These are phyloP conservation scores for Leucoraja erinaceus DNA, from an alignment of 2,113 vertebrate genomes.

Conservation along the genomic window DNA sequence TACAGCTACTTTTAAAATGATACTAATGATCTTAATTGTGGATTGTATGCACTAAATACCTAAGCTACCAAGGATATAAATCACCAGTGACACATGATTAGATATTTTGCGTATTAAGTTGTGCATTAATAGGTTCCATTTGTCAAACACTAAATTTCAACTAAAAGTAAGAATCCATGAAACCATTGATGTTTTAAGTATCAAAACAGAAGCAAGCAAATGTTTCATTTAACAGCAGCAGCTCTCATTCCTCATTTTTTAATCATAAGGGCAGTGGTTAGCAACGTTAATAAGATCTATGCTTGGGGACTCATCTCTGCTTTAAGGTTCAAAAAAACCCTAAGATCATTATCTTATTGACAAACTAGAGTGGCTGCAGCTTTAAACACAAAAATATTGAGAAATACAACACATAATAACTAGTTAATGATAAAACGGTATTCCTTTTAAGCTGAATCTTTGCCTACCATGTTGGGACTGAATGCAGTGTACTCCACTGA, in stretches of 20 bases:
- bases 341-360: neutral
- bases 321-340: conserved; percentile 1
- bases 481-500: no score
- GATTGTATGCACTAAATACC: no score
- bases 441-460: neutral
- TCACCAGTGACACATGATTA: neutral
- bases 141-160: neutral
- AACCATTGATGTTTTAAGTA: neutral
- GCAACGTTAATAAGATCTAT: neutral
- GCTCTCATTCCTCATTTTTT: neutral
- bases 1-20: no score
- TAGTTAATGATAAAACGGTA: neutral
- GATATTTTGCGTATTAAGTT: neutral
- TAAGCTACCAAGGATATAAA: neutral
- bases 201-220: neutral
- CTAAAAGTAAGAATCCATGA: neutral
- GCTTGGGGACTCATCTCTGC: neutral
- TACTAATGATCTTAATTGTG: no score
- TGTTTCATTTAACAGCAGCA: neutral
- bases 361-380: neutral
- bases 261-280: neutral
- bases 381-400: neutral
- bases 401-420: neutral
- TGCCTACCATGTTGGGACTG: neutral
- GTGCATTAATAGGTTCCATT: neutral